A percentile compares a stretch with the other conserved stretches of the same genome.
Evolutionary conservation across 2,797 vertebrate genomes (phyloP).

Genomic region (Notamacropus eugenii): DNA sequence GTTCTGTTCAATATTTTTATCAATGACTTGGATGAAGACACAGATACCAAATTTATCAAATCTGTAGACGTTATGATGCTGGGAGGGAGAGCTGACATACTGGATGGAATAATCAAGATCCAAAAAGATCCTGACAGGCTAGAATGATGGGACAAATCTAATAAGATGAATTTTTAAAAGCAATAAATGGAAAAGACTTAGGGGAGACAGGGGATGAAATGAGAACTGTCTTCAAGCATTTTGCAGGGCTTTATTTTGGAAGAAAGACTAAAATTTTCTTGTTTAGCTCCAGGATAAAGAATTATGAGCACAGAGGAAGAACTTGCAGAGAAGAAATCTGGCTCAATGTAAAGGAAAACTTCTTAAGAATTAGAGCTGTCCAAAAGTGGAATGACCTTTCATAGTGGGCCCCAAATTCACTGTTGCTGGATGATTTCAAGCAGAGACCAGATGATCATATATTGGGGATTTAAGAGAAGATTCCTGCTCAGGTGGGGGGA

Average conservation of each 20-base stretch:
- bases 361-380: not conserved
- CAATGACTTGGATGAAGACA: not conserved
- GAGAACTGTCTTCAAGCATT: not conserved
- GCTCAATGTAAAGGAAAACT: not conserved
- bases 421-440: not conserved
- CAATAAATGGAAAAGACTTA: not conserved
- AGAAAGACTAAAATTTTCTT: not conserved
- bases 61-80: not conserved
- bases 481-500: not conserved
- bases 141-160: not conserved
- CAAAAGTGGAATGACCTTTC: not conserved
- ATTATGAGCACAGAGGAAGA: not conserved
- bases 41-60: not conserved
- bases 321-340: not conserved
- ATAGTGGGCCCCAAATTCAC: not conserved
- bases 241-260: not conserved
- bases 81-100: not conserved
- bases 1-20: not conserved
- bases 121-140: not conserved
- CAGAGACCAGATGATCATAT: not conserved
- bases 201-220: not conserved
- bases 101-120: not conserved
- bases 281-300: not conserved
- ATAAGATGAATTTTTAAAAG: not conserved
- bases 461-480: not conserved